Percentiles rank a stretch among this genome's conserved stretches.
phyloP scores from a whole-genome alignment of 2,888 invertebrate genomes.

The Idaea biselata region DNA sequence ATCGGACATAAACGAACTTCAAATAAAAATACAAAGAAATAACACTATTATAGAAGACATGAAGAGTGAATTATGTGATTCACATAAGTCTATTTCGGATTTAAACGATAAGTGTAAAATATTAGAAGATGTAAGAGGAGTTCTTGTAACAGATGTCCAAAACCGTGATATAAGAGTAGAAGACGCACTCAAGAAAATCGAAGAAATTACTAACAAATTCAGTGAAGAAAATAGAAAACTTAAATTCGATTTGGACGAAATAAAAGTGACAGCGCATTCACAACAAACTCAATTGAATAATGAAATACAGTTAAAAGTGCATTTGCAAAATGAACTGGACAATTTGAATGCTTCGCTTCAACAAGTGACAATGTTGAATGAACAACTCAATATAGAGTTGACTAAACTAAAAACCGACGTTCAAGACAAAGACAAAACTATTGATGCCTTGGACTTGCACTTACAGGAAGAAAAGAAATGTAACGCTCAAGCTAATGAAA shows the following conservation, averaged over 20 bases:
- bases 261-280: constrained; percentile 44
- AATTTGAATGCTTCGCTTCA: constrained; percentile 31
- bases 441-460: constrained; percentile 38
- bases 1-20: constrained; percentile 43
- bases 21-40: constrained; percentile 39
- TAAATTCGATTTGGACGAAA: constrained; percentile 49
- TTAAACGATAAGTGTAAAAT: constrained; percentile 39
- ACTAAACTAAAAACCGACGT: constrained; percentile 31
- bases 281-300: constrained; percentile 54
- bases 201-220: constrained; percentile 38
- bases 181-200: constrained; percentile 44
- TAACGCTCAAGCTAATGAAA: constrained; percentile 32
- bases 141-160: constrained; percentile 43
- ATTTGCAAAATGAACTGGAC: constrained; percentile 44
- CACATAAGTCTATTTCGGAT: constrained; percentile 35
- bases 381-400: constrained; percentile 32
- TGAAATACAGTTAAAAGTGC: constrained; percentile 53
- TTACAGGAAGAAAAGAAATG: constrained; percentile 39
- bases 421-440: constrained; percentile 40
- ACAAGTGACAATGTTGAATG: constrained; percentile 27
- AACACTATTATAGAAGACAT: constrained; percentile 38
- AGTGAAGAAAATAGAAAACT: constrained; percentile 45
- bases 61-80: constrained; percentile 43
- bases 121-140: constrained; percentile 41
- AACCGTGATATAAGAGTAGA: constrained; percentile 39